A percentile compares a stretch with the other conserved stretches of the same genome.
phyloP scores from a whole-genome alignment of 1,140 invertebrate species.

The Cotesia glomerata region DNA sequence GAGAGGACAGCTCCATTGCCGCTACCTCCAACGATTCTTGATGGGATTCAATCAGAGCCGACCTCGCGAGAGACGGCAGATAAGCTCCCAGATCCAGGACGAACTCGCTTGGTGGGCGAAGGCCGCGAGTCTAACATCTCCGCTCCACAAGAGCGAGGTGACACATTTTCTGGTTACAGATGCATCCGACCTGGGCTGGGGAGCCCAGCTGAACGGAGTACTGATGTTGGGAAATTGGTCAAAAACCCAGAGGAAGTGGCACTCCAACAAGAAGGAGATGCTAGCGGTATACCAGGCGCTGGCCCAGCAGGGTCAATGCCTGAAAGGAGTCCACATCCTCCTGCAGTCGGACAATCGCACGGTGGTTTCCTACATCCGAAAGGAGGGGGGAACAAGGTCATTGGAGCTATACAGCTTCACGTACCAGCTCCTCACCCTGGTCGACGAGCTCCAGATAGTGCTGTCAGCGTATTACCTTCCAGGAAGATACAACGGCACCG shows the following conservation, averaged over 20 bases:
- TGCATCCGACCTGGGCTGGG: conserved; percentile 35
- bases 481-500: conserved; percentile 44
- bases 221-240: conserved; percentile 31
- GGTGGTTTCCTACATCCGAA: conserved; percentile 41
- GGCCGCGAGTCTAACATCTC: background rate
- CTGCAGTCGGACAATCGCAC: conserved; percentile 40
- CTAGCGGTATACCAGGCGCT: conserved; percentile 33
- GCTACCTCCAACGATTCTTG: background rate
- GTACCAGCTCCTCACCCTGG: conserved; percentile 34
- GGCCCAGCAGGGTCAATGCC: conserved; percentile 11
- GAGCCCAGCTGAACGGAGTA: conserved; percentile 31
- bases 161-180: conserved; percentile 25
- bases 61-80: conserved; percentile 6
- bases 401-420: conserved; percentile 41
- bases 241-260: conserved; percentile 28
- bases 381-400: conserved; percentile 52
- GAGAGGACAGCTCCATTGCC: conserved; percentile 19
- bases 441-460: conserved; percentile 40
- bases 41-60: background rate
- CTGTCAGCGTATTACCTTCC: conserved; percentile 40
- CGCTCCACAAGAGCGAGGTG: background rate
- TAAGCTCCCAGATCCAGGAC: background rate
- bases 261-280: conserved; percentile 41
- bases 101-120: conserved; percentile 15
- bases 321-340: conserved; percentile 28